Conservation (phyloP, 2,888 invertebrate genomes). For the Sphaerophoria rueppellii region DNA sequence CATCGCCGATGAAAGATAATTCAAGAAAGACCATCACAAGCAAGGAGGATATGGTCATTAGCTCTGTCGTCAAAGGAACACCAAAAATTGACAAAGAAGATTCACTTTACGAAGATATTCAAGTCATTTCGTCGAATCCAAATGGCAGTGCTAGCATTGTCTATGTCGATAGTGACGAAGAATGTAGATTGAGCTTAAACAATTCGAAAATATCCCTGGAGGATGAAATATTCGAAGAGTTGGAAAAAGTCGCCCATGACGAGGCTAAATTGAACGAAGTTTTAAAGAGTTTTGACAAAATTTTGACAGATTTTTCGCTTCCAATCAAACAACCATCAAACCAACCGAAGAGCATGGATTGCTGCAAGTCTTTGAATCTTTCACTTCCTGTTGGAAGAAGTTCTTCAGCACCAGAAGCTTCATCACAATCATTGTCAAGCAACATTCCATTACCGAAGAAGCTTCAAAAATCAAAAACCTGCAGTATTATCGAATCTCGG, state of each 20-base stretch:
- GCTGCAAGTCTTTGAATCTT: slow-evolving; percentile 56
- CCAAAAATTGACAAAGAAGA: slow-evolving; percentile 34
- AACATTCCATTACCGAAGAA: slow-evolving; percentile 62
- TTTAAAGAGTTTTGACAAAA: slow-evolving; percentile 84
- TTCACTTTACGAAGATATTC: slow-evolving; percentile 67
- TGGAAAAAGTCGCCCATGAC: slow-evolving; percentile 81
- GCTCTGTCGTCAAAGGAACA: slow-evolving; percentile 25
- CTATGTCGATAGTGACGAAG: slow-evolving; percentile 80
- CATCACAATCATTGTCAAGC: background rate
- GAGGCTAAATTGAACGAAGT: slow-evolving; percentile 83
- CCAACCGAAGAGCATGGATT: slow-evolving; percentile 17
- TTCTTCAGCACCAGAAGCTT: slow-evolving; percentile 31
- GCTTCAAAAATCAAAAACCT: slow-evolving; percentile 88
- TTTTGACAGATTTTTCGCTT: slow-evolving; percentile 82
- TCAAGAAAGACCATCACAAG: slow-evolving; percentile 48
- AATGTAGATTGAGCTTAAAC: slow-evolving; percentile 78
- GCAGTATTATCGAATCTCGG: slow-evolving; percentile 87
- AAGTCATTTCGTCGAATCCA: slow-evolving; percentile 71
- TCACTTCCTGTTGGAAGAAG: slow-evolving; percentile 68
- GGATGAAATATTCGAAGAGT: slow-evolving; percentile 82
- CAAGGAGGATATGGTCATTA: slow-evolving; percentile 20
- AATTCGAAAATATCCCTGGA: slow-evolving; percentile 80
- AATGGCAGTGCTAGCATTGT: slow-evolving; percentile 67
- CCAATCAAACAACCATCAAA: slow-evolving; percentile 54
- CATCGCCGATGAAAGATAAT: slow-evolving; percentile 57